A percentile compares a stretch with the other conserved stretches of the same genome.
These are phyloP conservation scores for Anadara kagoshimensis DNA, from an alignment of 1,140 invertebrate species.

Conservation along the genomic window DNA sequence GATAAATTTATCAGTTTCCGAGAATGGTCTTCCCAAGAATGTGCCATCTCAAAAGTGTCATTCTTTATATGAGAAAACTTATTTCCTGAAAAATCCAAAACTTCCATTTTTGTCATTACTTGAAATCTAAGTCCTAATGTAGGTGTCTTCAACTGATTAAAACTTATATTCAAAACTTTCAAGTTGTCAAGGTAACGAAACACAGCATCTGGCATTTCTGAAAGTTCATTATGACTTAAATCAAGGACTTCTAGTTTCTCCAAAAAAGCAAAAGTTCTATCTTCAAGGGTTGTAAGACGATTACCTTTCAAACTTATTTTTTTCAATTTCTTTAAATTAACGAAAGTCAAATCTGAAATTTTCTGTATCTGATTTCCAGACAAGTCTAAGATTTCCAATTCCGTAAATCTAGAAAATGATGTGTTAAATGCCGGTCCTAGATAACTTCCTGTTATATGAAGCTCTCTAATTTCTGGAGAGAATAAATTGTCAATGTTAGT, in stretches of 20 bases:
- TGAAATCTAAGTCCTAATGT: slow-evolving; percentile 56
- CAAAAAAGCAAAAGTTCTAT: slow-evolving; percentile 48
- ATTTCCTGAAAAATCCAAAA: slow-evolving; percentile 59
- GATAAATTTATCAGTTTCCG: slow-evolving; percentile 53
- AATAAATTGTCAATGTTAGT: slow-evolving; percentile 1
- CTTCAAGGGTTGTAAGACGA: slow-evolving; percentile 45
- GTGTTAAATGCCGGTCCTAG: slow-evolving; percentile 51
- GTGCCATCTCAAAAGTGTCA: slow-evolving; percentile 53
- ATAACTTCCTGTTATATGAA: slow-evolving; percentile 46
- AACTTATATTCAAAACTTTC: slow-evolving; percentile 57
- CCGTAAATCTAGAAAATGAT: slow-evolving; percentile 38
- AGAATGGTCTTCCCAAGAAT: slow-evolving; percentile 47
- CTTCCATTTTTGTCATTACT: slow-evolving; percentile 43
- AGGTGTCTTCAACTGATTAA: slow-evolving; percentile 51
- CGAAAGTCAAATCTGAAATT: slow-evolving; percentile 46
- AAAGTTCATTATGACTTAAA: slow-evolving; percentile 55
- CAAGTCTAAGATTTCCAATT: slow-evolving; percentile 57
- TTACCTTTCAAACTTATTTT: slow-evolving; percentile 53
- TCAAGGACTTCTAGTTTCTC: slow-evolving; percentile 48
- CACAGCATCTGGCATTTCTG: slow-evolving; percentile 42
- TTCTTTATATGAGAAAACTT: slow-evolving; percentile 40
- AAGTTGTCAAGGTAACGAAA: slow-evolving; percentile 48
- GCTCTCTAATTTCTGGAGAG: slow-evolving; percentile 17
- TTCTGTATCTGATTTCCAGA: slow-evolving; percentile 53
- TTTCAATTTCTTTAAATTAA: slow-evolving; percentile 48